Conservation (phyloP, 2,888 invertebrate genomes). For the Synergus umbraculus region DNA sequence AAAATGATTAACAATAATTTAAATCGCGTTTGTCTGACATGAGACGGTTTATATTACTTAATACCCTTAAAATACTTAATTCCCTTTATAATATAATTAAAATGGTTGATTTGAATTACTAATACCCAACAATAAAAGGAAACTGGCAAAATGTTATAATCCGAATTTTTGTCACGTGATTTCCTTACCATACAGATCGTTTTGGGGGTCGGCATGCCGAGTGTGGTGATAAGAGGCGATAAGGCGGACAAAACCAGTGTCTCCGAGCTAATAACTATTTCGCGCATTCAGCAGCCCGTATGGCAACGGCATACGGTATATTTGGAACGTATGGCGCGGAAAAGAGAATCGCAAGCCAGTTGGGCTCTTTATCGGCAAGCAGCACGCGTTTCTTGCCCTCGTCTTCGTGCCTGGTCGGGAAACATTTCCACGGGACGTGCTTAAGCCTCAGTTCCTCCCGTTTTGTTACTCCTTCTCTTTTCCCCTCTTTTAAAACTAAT, state of each 20-base stretch:
- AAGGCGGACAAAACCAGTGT: slow-evolving; percentile 32
- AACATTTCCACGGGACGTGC: slow-evolving; percentile 48
- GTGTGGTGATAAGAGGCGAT: slow-evolving; percentile 21
- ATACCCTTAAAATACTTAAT: too few species aligned
- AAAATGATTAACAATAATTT: too few species aligned
- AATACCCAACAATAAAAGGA: not conserved
- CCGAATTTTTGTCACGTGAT: slow-evolving; percentile 13
- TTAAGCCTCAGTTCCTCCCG: slow-evolving; percentile 33
- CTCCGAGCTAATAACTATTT: slow-evolving; percentile 33
- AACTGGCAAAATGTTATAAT: not conserved
- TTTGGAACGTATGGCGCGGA: slow-evolving; percentile 28
- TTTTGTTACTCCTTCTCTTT: not conserved
- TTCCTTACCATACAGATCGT: not conserved
- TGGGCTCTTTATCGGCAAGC: slow-evolving; percentile 48
- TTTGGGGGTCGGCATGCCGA: not conserved
- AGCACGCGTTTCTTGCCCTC: slow-evolving; percentile 44
- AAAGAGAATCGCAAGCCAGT: slow-evolving; percentile 40
- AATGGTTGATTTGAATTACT: too few species aligned
- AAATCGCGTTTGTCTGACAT: too few species aligned
- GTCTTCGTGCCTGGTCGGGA: slow-evolving; percentile 14
- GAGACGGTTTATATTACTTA: too few species aligned
- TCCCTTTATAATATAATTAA: too few species aligned
- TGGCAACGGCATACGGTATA: slow-evolving; percentile 20
- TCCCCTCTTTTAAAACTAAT: not conserved
- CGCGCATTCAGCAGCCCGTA: slow-evolving; percentile 35